Conservation (phyloP, 2,113 vertebrate genomes). For the Centropristis striata region DNA sequence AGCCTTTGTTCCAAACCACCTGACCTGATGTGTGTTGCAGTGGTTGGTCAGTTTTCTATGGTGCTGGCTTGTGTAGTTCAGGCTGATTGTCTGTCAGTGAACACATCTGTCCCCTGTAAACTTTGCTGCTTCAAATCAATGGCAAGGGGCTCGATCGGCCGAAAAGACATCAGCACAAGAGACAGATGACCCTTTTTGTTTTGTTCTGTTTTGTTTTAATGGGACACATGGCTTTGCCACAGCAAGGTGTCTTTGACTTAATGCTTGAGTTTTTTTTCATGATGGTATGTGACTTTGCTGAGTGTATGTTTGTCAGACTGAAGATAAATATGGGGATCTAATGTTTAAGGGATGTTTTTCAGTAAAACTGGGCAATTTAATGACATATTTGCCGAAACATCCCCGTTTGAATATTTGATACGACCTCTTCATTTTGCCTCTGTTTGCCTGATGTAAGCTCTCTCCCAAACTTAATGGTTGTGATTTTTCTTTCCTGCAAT, state of each 20-base stretch:
- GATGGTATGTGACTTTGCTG: slow-evolving; percentile 66
- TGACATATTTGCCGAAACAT: slow-evolving; percentile 73
- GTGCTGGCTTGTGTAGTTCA: slow-evolving; percentile 64
- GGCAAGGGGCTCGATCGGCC: slow-evolving; percentile 60
- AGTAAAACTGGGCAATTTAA: slow-evolving; percentile 68
- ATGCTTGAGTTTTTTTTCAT: slow-evolving; percentile 63
- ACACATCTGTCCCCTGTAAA: slow-evolving; percentile 63
- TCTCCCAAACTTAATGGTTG: slow-evolving; percentile 75
- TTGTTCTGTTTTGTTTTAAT: slow-evolving; percentile 18
- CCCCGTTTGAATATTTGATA: slow-evolving; percentile 59
- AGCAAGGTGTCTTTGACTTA: slow-evolving; percentile 58
- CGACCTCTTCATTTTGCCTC: slow-evolving; percentile 66
- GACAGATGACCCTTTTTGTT: slow-evolving; percentile 21
- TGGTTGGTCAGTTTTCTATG: slow-evolving; percentile 71
- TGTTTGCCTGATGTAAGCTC: slow-evolving; percentile 76
- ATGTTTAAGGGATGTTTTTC: slow-evolving; percentile 59
- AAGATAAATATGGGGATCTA: slow-evolving; percentile 62
- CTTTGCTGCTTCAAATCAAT: slow-evolving; percentile 79
- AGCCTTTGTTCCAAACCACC: slow-evolving; percentile 77
- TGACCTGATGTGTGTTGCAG: slow-evolving; percentile 56
- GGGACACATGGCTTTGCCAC: slow-evolving; percentile 49
- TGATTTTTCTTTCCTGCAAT: slow-evolving; percentile 79
- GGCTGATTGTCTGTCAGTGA: slow-evolving; percentile 65
- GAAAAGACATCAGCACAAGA: slow-evolving; percentile 60
- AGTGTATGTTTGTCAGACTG: slow-evolving; percentile 67